Conservation (phyloP, 2,888 invertebrate species). For the Galerucella nymphaeae region DNA sequence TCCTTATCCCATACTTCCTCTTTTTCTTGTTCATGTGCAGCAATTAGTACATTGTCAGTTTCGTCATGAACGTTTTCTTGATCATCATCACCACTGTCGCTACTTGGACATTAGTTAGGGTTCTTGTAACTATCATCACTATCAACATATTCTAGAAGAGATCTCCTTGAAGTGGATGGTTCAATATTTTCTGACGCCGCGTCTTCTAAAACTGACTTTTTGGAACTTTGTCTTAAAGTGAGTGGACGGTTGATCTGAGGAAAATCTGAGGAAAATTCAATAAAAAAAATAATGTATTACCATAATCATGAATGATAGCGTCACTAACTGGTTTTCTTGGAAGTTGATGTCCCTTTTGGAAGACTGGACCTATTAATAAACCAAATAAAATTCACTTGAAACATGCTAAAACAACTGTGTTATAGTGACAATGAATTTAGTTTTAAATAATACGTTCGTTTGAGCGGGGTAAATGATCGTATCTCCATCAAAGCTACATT, state of each 20-base stretch:
- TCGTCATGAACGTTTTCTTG: background rate
- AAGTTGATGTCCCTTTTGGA: slow-evolving; percentile 13
- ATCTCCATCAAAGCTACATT: too few relatives aligned
- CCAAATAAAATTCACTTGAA: slow-evolving; percentile 19
- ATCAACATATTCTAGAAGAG: slow-evolving; percentile 11
- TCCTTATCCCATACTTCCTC: too few relatives aligned
- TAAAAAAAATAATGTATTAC: background rate
- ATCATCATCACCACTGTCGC: slow-evolving; percentile 18
- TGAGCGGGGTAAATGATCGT: background rate
- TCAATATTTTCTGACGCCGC: too few relatives aligned
- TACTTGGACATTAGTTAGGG: slow-evolving; percentile 19
- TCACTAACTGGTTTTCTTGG: slow-evolving; percentile 16
- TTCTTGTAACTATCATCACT: slow-evolving; percentile 24
- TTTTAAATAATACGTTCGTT: too few relatives aligned
- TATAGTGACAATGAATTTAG: slow-evolving; percentile 4
- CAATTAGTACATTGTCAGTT: too few relatives aligned
- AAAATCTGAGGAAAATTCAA: too few relatives aligned
- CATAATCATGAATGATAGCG: slow-evolving; percentile 18
- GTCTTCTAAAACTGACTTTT: too few relatives aligned
- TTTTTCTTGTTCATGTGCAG: too few relatives aligned
- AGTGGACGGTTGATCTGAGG: too few relatives aligned
- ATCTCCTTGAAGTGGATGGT: background rate
- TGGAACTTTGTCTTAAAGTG: too few relatives aligned
- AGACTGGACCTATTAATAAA: slow-evolving; percentile 10
- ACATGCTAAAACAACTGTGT: slow-evolving; percentile 15